These are phyloP conservation scores for Mizuhopecten yessoensis DNA, from an alignment of 1,140 invertebrate genomes.

Conservation along the genomic window DNA sequence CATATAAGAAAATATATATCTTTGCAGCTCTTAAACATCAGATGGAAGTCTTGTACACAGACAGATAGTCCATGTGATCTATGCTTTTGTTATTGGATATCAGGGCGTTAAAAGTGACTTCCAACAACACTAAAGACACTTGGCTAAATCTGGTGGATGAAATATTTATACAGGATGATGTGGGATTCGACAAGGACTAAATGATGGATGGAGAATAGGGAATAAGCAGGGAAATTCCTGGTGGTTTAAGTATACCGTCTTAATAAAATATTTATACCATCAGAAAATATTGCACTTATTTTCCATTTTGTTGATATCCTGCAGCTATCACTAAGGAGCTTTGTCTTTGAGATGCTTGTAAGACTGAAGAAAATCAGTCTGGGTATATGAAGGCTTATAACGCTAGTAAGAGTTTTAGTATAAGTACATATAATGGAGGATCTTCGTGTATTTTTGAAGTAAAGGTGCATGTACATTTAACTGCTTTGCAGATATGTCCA, in stretches of 20 bases:
- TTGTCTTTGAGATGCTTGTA: constrained; percentile 19
- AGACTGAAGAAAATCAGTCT: not conserved
- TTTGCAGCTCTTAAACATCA: not conserved
- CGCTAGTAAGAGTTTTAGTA: not conserved
- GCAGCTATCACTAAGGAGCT: not conserved
- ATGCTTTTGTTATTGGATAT: not conserved
- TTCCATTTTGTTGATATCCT: constrained; percentile 33
- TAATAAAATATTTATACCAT: constrained; percentile 35
- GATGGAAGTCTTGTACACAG: not conserved
- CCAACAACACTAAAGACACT: not conserved
- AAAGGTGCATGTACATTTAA: constrained; percentile 33
- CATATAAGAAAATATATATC: not conserved
- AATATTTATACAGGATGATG: constrained; percentile 18
- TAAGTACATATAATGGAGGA: not conserved
- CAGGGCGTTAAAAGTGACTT: not conserved
- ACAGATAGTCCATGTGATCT: not conserved
- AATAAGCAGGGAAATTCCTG: not conserved
- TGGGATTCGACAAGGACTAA: not conserved
- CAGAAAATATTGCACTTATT: not conserved
- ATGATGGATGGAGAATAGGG: constrained; percentile 2
- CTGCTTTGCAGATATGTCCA: not conserved
- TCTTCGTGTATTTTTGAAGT: not conserved
- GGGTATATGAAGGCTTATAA: not conserved
- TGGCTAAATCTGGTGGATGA: not conserved
- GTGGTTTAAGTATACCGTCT: constrained; percentile 3